These are phyloP conservation scores for Tiliacea aurago DNA, from an alignment of 2,888 invertebrate species.

Conservation along the genomic window DNA sequence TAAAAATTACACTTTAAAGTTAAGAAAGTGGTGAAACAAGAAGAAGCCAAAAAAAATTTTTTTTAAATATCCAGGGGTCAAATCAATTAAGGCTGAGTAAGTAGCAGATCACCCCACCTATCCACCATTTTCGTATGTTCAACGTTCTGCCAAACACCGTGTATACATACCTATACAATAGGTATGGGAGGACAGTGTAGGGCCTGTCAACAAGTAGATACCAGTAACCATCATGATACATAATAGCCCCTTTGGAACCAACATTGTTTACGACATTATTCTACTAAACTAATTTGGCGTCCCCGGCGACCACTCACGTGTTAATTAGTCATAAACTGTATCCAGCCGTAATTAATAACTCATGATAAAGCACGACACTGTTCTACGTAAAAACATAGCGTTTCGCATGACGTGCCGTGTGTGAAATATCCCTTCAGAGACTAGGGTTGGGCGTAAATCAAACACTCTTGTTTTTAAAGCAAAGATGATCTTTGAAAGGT, in stretches of 20 bases:
- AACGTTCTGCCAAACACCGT: too few species aligned
- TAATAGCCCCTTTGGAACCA: constrained; percentile 16
- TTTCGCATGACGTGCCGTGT: constrained; percentile 59
- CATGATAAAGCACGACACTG: constrained; percentile 56
- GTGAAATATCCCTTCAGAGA: constrained; percentile 34
- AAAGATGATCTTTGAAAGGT: background rate
- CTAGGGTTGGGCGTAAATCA: constrained; percentile 50
- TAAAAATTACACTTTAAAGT: too few species aligned
- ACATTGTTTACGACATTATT: constrained; percentile 12
- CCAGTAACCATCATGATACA: constrained; percentile 10
- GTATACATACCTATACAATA: too few species aligned
- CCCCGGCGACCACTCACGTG: constrained; percentile 59
- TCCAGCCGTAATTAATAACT: constrained; percentile 61
- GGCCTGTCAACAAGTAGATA: too few species aligned
- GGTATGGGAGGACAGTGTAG: too few species aligned
- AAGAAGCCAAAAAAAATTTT: too few species aligned
- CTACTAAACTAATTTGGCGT: constrained; percentile 60
- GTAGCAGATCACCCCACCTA: too few species aligned
- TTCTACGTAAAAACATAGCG: constrained; percentile 52
- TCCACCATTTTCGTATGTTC: too few species aligned
- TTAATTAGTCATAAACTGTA: constrained; percentile 63
- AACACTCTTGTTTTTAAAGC: too few species aligned
- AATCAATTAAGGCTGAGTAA: too few species aligned
- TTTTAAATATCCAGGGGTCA: too few species aligned
- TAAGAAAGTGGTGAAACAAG: too few species aligned